Conservation (phyloP, 2,888 invertebrate species). For the Agonopterix arenella region DNA sequence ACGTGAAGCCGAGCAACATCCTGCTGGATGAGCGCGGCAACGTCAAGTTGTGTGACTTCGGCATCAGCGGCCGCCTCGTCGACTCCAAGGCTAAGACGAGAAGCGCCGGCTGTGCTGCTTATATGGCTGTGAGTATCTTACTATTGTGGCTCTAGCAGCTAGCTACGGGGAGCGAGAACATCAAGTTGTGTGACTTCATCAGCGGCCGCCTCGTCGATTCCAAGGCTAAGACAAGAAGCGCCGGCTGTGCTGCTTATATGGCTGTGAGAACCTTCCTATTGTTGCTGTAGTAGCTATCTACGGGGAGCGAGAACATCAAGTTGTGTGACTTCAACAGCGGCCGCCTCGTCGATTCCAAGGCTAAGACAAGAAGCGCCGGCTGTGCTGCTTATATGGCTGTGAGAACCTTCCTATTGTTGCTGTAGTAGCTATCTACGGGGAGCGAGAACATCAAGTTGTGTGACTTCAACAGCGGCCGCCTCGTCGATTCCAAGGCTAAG, state of each 20-base stretch:
- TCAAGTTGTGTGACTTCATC: no score
- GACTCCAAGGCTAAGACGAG: conserved; percentile 97
- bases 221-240: conserved; percentile 97
- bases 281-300: no score
- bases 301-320: no score
- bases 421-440: no score
- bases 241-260: conserved; percentile 99
- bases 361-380: conserved; percentile 96
- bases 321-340: no score
- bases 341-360: no score
- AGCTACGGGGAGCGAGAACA: no score
- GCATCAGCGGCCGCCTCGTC: conserved; percentile 97
- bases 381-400: conserved; percentile 99
- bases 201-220: no score
- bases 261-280: conserved; percentile 82
- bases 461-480: no score
- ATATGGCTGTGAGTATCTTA: conserved; percentile 91
- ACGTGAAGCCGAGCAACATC: conserved; percentile 99
- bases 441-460: no score
- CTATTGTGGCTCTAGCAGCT: not conserved
- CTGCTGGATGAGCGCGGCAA: conserved; percentile 95
- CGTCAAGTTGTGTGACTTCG: conserved; percentile 99
- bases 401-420: conserved; percentile 43
- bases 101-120: conserved; percentile 98
- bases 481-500: conserved; percentile 98